These are phyloP conservation scores for Caenorhabditis inopinata DNA, from an alignment of 1,140 invertebrate genomes.

Conservation along the genomic window DNA sequence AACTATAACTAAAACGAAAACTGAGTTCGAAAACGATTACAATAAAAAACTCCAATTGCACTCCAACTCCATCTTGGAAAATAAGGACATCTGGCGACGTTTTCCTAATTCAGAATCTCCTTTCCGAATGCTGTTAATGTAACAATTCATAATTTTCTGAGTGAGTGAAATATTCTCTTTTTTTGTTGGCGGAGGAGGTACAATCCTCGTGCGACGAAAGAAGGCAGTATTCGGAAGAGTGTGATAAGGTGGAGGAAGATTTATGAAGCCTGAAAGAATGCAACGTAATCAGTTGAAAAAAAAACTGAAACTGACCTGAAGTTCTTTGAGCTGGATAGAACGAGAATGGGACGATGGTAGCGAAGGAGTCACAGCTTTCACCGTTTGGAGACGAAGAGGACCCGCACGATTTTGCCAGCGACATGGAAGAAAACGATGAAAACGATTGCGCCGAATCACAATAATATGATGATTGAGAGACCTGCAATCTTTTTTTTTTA, in stretches of 20 bases:
- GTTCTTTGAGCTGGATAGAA: not conserved
- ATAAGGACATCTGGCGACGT: not conserved
- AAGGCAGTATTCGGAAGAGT: slow-evolving; percentile 18
- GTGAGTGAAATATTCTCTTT: not conserved
- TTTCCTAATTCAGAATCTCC: not conserved
- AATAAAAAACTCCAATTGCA: not conserved
- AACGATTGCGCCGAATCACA: not conserved
- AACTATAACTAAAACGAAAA: not conserved
- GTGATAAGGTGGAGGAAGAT: not conserved
- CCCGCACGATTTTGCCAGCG: not conserved
- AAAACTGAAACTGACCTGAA: not conserved
- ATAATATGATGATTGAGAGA: not conserved
- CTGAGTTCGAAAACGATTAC: not conserved
- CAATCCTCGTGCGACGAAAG: not conserved
- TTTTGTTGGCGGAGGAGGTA: not conserved
- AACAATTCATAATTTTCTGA: not conserved
- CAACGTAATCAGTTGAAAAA: too few relatives aligned
- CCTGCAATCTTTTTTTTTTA: too few relatives aligned
- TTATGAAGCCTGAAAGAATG: not conserved
- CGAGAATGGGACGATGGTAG: not conserved
- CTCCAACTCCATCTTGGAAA: not conserved
- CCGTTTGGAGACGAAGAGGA: not conserved
- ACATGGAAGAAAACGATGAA: not conserved
- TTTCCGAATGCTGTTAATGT: not conserved
- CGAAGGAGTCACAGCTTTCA: not conserved